phyloP scores from a whole-genome alignment of 1,140 invertebrate genomes.

The Hycleus phaleratus region DNA sequence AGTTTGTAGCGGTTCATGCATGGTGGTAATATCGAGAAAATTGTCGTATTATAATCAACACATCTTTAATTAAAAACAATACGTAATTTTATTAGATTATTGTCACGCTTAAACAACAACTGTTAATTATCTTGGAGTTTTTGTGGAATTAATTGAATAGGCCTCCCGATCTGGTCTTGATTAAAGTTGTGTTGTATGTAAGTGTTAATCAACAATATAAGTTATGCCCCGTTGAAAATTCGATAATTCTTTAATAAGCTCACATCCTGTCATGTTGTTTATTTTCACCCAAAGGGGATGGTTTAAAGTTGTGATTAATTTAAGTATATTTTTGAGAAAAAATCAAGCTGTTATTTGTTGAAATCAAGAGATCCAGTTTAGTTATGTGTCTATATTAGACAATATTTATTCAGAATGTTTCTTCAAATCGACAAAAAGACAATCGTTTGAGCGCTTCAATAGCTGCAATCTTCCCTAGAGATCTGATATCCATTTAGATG shows the following conservation, averaged over 20 bases:
- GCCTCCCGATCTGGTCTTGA: background rate
- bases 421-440: constrained; percentile 3
- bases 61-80: constrained; percentile 12
- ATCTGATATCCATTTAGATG: constrained; percentile 12
- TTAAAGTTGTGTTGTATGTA: constrained; percentile 6
- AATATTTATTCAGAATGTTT: background rate
- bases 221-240: constrained; percentile 28
- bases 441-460: constrained; percentile 7
- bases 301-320: background rate
- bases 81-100: background rate
- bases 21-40: background rate
- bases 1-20: background rate
- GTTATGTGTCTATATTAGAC: background rate
- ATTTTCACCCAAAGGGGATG: too few relatives aligned
- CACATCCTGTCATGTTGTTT: constrained; percentile 22
- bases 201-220: constrained; percentile 7
- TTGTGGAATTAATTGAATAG: too few relatives aligned
- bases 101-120: constrained; percentile 16
- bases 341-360: background rate
- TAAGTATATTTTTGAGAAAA: background rate
- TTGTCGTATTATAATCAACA: background rate
- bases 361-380: background rate
- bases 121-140: constrained; percentile 3
- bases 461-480: constrained; percentile 11
- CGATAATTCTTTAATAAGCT: constrained; percentile 31